These are phyloP conservation scores for Sebastes minor DNA, from an alignment of 2,797 vertebrate species.

Conservation along the genomic window DNA sequence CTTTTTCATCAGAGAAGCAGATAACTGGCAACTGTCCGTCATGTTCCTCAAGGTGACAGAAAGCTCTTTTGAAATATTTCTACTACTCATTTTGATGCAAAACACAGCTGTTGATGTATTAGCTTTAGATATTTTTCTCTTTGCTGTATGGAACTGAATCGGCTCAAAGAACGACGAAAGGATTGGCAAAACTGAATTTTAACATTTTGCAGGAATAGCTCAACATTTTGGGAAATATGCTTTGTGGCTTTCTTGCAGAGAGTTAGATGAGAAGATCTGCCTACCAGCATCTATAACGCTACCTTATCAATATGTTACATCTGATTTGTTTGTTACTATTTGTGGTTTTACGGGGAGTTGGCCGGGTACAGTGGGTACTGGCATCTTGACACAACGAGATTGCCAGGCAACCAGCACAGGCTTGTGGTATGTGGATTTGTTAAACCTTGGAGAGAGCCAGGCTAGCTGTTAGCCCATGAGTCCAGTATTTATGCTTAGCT, in stretches of 20 bases:
- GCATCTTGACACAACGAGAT: not conserved
- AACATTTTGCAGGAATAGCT: no score
- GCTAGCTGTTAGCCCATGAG: not conserved
- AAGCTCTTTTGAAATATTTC: no score
- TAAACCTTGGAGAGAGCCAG: not conserved
- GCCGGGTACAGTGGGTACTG: not conserved
- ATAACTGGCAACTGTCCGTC: fast-evolving
- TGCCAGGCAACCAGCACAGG: not conserved
- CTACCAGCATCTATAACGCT: not conserved
- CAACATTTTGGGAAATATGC: no score
- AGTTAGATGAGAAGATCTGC: no score
- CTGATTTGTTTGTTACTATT: not conserved
- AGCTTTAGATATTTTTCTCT: not conserved
- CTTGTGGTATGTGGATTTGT: not conserved
- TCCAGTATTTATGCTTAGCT: not conserved
- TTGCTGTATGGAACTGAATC: not conserved
- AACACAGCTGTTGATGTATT: not conserved
- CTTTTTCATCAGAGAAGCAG: no score
- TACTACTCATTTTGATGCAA: not conserved
- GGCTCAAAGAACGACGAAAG: not conserved
- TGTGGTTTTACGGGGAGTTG: not conserved
- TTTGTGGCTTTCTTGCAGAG: no score
- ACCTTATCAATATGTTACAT: not conserved
- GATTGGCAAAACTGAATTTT: not conserved
- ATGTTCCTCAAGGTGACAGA: no score